Evolutionary conservation across 2,113 vertebrate genomes (phyloP).

Genomic region (Vulpes vulpes): DNA sequence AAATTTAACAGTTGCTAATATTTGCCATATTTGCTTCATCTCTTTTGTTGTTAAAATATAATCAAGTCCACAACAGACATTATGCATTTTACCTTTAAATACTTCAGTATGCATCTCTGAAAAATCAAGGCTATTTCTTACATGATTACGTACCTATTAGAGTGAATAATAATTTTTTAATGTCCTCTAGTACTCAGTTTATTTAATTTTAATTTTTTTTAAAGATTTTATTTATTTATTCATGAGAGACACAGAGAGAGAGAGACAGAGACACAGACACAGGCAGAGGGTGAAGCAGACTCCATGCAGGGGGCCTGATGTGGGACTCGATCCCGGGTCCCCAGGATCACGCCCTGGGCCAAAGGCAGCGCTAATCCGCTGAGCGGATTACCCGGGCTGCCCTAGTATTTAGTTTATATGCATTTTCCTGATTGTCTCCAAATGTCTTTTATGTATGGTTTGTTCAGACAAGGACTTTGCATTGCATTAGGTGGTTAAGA

Average conservation of each 20-base stretch:
- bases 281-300: too few relatives aligned
- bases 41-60: slow-evolving; percentile 22
- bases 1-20: slow-evolving; percentile 3
- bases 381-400: too few relatives aligned
- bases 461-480: not conserved
- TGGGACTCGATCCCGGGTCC: too few relatives aligned
- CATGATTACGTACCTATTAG: not conserved
- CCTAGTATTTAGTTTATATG: not conserved
- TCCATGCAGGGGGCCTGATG: too few relatives aligned
- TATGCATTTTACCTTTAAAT: slow-evolving; percentile 3
- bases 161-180: not conserved
- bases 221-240: too few relatives aligned
- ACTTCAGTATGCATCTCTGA: not conserved
- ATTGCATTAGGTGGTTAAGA: not conserved
- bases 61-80: not conserved
- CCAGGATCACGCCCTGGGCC: too few relatives aligned
- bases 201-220: too few relatives aligned
- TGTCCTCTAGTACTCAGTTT: not conserved
- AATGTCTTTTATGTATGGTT: not conserved
- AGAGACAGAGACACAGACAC: too few relatives aligned
- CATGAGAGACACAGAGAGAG: too few relatives aligned
- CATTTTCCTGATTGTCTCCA: not conserved
- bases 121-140: not conserved
- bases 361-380: too few relatives aligned
- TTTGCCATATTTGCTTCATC: slow-evolving; percentile 22